These are phyloP conservation scores for Chrysoperla carnea DNA, from an alignment of 1,140 invertebrate genomes.

Conservation along the genomic window DNA sequence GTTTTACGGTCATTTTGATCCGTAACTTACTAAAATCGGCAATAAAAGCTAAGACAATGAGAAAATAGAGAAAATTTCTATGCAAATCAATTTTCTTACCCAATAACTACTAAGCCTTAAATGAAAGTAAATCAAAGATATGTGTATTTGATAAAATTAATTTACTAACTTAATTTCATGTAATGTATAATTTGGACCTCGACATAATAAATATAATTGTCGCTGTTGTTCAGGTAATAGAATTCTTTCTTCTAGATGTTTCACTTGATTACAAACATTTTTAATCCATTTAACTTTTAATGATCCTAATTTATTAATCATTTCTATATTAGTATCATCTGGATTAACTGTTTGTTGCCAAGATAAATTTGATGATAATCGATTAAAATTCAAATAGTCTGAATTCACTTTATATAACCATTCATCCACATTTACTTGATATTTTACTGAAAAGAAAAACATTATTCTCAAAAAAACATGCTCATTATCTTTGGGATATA, in stretches of 20 bases:
- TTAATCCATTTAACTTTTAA: conserved; percentile 7
- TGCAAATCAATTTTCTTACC: too few species aligned
- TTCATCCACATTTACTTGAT: background rate
- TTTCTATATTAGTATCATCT: background rate
- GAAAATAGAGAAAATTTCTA: conserved; percentile 1
- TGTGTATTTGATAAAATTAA: background rate
- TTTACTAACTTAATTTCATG: conserved; percentile 16
- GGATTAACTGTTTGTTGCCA: conserved; percentile 8
- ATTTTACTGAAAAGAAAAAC: background rate
- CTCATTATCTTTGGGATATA: too few species aligned
- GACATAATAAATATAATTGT: conserved; percentile 18
- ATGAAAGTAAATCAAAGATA: background rate
- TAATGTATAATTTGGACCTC: conserved; percentile 22
- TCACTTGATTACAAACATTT: conserved; percentile 7
- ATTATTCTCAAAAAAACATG: background rate
- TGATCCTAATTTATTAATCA: background rate
- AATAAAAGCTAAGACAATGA: too few species aligned
- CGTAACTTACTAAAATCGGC: too few species aligned
- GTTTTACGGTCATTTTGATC: too few species aligned
- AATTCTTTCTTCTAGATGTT: background rate
- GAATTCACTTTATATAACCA: conserved; percentile 9
- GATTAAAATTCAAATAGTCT: conserved; percentile 8
- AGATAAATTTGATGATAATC: conserved; percentile 5
- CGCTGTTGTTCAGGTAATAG: conserved; percentile 5
- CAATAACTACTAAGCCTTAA: too few species aligned